Conservation (phyloP, 2,888 invertebrate species). For the Drosophila neotestacea region DNA sequence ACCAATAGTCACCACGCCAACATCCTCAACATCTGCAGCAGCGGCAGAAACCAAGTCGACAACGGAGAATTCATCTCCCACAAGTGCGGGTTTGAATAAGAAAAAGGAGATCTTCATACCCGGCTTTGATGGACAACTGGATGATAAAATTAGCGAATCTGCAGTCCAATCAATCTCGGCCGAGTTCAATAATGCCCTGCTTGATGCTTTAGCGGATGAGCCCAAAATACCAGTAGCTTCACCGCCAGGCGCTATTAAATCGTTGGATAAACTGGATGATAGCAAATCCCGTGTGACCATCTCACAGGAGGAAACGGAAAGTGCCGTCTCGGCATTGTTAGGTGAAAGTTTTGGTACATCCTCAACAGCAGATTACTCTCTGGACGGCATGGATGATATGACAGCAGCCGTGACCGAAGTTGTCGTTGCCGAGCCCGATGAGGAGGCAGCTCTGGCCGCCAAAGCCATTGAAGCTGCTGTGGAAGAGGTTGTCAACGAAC, state of each 20-base stretch:
- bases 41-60: constrained; percentile 43
- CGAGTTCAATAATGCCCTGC: constrained; percentile 84
- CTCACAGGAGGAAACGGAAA: constrained; percentile 96
- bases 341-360: constrained; percentile 93
- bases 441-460: constrained; percentile 84
- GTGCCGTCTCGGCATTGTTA: constrained; percentile 94
- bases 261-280: constrained; percentile 88
- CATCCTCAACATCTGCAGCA: constrained; percentile 57
- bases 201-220: constrained; percentile 84
- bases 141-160: constrained; percentile 91
- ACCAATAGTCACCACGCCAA: constrained; percentile 67
- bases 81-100: constrained; percentile 63
- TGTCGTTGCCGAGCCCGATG: constrained; percentile 83
- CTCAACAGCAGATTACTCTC: constrained; percentile 86
- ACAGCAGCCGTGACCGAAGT: constrained; percentile 80
- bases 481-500: constrained; percentile 84
- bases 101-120: constrained; percentile 89
- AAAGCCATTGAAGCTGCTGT: constrained; percentile 80
- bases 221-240: constrained; percentile 84
- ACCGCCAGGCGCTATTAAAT: constrained; percentile 84
- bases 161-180: constrained; percentile 93
- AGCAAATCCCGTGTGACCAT: constrained; percentile 91
- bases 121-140: constrained; percentile 89
- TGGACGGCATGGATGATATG: constrained; percentile 81
- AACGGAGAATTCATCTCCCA: constrained; percentile 49